Conservation (phyloP, 1,140 invertebrate species). For the Ceratina japonica region DNA sequence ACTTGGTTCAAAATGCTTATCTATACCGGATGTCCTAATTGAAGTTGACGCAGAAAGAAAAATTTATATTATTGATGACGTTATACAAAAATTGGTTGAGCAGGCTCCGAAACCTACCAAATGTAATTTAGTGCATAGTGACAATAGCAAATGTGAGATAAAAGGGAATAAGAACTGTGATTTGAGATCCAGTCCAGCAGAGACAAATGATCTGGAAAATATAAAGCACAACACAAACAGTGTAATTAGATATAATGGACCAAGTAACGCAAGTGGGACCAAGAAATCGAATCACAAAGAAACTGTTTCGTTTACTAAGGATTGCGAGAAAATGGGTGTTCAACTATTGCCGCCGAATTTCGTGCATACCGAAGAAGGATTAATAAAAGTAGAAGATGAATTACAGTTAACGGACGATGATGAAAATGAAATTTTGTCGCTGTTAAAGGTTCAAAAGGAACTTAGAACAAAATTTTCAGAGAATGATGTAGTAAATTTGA, state of each 20-base stretch:
- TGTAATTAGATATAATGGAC: too few species aligned
- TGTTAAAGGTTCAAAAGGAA: conserved; percentile 44
- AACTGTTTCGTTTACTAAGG: too few species aligned
- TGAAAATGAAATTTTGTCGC: conserved; percentile 57
- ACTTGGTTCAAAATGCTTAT: background rate
- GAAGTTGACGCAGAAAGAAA: background rate
- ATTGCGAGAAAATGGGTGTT: too few species aligned
- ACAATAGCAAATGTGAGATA: too few species aligned
- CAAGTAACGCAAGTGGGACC: too few species aligned
- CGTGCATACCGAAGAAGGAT: background rate
- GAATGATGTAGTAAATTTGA: conserved; percentile 61
- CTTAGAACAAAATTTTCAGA: conserved; percentile 54
- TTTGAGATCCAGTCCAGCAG: too few species aligned
- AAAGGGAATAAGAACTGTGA: too few species aligned
- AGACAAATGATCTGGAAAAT: too few species aligned
- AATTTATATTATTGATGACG: background rate
- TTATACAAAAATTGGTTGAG: background rate
- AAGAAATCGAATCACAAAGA: too few species aligned
- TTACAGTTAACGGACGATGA: too few species aligned
- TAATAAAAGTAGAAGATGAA: conserved; percentile 33
- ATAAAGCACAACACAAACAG: too few species aligned
- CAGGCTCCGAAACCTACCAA: background rate
- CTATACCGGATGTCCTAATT: too few species aligned
- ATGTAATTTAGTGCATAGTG: background rate
- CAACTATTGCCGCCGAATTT: background rate